These are phyloP conservation scores for Corella eumyota DNA, from an alignment of 23 tunicate species.

Conservation along the genomic window DNA sequence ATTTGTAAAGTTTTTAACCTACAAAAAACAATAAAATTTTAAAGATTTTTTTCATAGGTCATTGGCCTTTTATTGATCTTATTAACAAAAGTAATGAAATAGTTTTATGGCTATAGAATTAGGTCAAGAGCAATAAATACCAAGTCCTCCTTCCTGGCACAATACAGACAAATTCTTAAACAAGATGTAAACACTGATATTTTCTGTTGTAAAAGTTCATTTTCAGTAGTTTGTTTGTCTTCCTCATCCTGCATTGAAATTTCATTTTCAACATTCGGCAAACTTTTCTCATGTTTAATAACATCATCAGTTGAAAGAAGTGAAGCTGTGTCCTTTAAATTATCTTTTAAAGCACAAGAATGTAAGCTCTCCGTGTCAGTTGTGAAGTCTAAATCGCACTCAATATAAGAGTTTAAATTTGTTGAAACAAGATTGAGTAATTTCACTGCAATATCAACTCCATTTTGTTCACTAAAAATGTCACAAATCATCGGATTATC, in stretches of 20 bases:
- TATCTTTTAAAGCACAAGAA: too few species aligned
- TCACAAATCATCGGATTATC: slow-evolving; percentile 14
- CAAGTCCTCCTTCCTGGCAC: slow-evolving; percentile 18
- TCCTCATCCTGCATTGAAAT: too few species aligned
- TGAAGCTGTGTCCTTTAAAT: too few species aligned
- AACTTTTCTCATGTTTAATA: not conserved
- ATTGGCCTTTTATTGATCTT: too few species aligned
- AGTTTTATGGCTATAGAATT: not conserved
- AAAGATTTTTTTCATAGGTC: too few species aligned
- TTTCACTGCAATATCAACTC: slow-evolving; percentile 33
- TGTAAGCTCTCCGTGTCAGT: slow-evolving; percentile 1
- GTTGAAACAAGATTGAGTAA: slow-evolving; percentile 28
- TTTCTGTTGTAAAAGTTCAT: slow-evolving; percentile 27
- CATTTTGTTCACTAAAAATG: slow-evolving; percentile 43
- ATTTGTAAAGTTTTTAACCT: too few species aligned
- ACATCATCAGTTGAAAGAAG: too few species aligned
- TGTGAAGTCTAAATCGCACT: slow-evolving; percentile 21
- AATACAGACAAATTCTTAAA: slow-evolving; percentile 37
- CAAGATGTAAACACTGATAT: slow-evolving; percentile 45
- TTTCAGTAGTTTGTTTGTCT: too few species aligned
- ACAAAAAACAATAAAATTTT: too few species aligned
- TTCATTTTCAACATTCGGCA: too few species aligned
- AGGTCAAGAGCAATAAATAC: not conserved
- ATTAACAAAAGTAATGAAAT: too few species aligned
- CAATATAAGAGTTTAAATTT: slow-evolving; percentile 21